Percentiles rank a stretch among this genome's conserved stretches.
Conservation (phyloP, 2,797 vertebrate genomes). For the Meda fulgida region DNA sequence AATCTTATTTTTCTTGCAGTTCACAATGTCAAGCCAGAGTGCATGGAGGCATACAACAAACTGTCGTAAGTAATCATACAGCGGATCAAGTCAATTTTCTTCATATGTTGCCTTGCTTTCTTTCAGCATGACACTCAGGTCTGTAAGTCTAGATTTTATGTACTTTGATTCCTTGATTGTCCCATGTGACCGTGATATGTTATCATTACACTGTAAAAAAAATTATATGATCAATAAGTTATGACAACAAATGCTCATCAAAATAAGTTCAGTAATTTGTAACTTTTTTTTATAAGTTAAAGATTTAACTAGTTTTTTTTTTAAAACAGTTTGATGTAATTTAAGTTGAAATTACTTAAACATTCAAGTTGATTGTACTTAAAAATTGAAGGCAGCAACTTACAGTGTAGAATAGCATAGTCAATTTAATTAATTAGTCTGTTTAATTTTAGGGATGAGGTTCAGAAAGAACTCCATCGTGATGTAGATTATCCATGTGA, state of each 20-base stretch:
- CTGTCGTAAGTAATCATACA: slow-evolving; percentile 86
- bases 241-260: too few species aligned
- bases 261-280: too few species aligned
- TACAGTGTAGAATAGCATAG: background rate
- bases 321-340: too few species aligned
- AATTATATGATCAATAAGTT: too few species aligned
- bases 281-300: too few species aligned
- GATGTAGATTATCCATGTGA: slow-evolving; percentile 91
- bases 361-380: too few species aligned
- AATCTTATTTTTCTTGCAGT: slow-evolving; percentile 79
- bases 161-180: slow-evolving; percentile 13
- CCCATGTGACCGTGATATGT: background rate
- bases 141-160: background rate
- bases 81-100: background rate
- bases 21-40: slow-evolving; percentile 98
- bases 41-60: slow-evolving; percentile 92
- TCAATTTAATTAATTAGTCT: too few species aligned
- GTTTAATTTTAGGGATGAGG: slow-evolving; percentile 79
- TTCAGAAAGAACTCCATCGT: slow-evolving; percentile 86
- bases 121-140: background rate
- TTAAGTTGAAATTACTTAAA: too few species aligned
- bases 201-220: background rate
- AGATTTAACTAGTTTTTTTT: too few species aligned
- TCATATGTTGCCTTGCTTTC: background rate
- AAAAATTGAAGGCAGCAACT: too few species aligned